Base-by-base conservation (phyloP, 2,113 vertebrate species). In the Carettochelys insculpta region DNA sequence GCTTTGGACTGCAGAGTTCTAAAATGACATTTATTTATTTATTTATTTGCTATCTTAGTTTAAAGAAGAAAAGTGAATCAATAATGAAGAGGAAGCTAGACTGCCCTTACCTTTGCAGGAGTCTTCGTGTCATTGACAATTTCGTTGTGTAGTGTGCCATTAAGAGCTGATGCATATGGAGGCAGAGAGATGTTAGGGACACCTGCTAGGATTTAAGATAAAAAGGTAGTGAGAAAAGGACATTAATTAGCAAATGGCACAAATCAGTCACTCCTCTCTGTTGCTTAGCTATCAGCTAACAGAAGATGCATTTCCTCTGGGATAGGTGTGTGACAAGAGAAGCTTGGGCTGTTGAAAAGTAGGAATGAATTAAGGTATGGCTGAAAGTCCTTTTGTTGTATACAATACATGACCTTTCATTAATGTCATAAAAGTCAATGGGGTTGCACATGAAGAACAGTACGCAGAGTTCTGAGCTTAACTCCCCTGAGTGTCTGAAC, bases 81-180 rank as follows among this genome's bases (percentile, higher is more conserved):
- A 86, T 81, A 83, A 27, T 34, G 47, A 31, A 41, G 4, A 14
- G 16, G 56, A 86, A 54, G 71, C 73, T 2, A 75, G 47, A 29
- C 34, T 3, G 45, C 77, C 6, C 92, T 97, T 92, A 98, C 98
- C 97, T 97, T 97, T 85, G 96, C 88, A 31, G 95, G 91, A 19
- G 86, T 93, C 90, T 93, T 97, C 4, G 95, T 97, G 71, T 94
- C 97, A 0, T 97, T 97, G 10, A 94, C 88, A 34, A 94, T 95
- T 52, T 98, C 95, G 0, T 97, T 97, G 24, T 97, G 93, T 48
- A 97, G 3, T 0, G 91, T 97, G 48, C 96, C 94, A 0, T 94
- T 97, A 41, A 95, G 90, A 31, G 89, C 73, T 6, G 85, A 65
- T 61, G 65, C 41, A 9, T 93, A 83, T 0, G 95, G 82, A 73